Conservation (phyloP, 2,113 vertebrate species). For the Zeus faber region DNA sequence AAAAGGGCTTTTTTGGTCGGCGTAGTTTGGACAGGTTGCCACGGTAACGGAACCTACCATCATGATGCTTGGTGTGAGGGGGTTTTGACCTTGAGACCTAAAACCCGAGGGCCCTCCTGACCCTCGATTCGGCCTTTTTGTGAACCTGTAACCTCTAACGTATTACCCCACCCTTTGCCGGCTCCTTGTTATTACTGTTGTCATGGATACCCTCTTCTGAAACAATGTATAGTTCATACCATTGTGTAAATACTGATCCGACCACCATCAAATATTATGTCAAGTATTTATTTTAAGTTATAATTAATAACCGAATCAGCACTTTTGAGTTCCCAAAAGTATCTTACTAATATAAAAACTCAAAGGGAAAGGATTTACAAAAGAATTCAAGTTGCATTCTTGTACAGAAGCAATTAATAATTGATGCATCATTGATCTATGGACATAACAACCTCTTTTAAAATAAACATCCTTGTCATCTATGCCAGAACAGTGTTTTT, state of each 20-base stretch:
- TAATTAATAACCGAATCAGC: too few species aligned
- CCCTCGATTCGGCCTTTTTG: conserved; percentile 27
- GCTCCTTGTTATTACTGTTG: conserved; percentile 19
- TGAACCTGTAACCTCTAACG: conserved; percentile 24
- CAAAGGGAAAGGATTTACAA: too few species aligned
- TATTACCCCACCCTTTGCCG: conserved; percentile 18
- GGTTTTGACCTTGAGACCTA: conserved; percentile 6
- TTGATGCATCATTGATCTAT: too few species aligned
- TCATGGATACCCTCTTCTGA: conserved; percentile 10
- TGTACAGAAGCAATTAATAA: too few species aligned
- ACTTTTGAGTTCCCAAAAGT: too few species aligned
- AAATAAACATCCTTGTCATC: too few species aligned
- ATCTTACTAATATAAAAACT: too few species aligned
- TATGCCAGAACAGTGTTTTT: too few species aligned
- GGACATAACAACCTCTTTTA: too few species aligned
- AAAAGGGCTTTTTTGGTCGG: background rate
- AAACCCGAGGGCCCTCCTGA: background rate
- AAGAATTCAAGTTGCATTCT: too few species aligned
- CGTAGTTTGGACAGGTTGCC: background rate
- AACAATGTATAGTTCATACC: background rate
- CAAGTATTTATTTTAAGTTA: too few species aligned
- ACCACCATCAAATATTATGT: background rate
- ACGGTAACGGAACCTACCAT: too few species aligned
- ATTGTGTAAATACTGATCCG: conserved; percentile 40
- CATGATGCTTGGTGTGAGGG: background rate